Percentiles rank a stretch among this genome's conserved stretches.
phyloP scores from a whole-genome alignment of 2,888 invertebrate genomes.

The Alloplasta piceator region DNA sequence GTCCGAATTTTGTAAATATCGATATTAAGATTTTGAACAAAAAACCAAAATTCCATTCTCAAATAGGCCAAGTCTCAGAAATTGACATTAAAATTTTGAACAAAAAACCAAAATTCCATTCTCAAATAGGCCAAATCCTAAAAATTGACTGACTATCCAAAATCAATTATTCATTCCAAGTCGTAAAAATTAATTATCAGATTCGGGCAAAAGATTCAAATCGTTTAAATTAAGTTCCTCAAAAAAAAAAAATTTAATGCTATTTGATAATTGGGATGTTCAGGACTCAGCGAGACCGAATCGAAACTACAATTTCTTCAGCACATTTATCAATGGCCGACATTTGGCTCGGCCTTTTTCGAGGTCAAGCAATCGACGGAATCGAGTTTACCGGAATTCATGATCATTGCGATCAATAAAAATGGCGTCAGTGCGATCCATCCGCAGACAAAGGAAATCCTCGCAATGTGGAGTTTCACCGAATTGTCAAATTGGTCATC shows the following conservation, averaged over 20 bases:
- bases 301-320: slow-evolving; percentile 93
- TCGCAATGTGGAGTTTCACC: slow-evolving; percentile 93
- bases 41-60: too few species aligned
- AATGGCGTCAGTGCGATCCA: slow-evolving; percentile 96
- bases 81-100: too few species aligned
- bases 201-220: background rate
- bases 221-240: too few species aligned
- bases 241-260: slow-evolving; percentile 24
- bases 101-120: too few species aligned
- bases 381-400: slow-evolving; percentile 92
- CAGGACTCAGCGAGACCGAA: slow-evolving; percentile 87
- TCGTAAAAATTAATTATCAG: slow-evolving; percentile 1
- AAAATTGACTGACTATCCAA: too few species aligned
- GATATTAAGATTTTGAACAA: too few species aligned
- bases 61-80: too few species aligned
- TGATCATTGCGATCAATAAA: slow-evolving; percentile 95
- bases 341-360: slow-evolving; percentile 98
- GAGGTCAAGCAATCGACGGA: slow-evolving; percentile 96
- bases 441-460: slow-evolving; percentile 93
- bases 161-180: too few species aligned
- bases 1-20: too few species aligned
- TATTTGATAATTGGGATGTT: slow-evolving; percentile 4
- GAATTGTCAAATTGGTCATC: slow-evolving; percentile 98
- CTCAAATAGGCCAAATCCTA: too few species aligned
- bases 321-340: slow-evolving; percentile 91